Evolutionary conservation across 1,140 invertebrate species (phyloP).

Genomic region (Asbolus verrucosus): DNA sequence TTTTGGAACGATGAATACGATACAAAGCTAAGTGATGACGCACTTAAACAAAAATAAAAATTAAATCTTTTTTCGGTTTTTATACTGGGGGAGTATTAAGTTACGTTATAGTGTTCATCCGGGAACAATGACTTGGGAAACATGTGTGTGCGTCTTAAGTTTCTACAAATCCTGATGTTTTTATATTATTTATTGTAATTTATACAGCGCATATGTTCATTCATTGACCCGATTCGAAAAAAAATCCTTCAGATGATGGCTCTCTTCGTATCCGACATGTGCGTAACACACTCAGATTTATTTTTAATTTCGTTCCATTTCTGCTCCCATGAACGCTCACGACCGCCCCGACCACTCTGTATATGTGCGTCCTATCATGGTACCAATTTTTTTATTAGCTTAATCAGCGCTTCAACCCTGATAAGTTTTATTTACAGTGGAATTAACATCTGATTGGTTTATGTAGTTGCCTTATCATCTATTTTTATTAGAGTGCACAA

Average conservation of each 20-base stretch:
- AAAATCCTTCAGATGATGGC: conserved; percentile 29
- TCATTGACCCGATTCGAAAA: conserved; percentile 48
- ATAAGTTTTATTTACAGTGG: conserved; percentile 21
- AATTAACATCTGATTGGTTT: conserved; percentile 15
- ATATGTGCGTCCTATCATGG: neutral
- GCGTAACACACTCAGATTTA: conserved; percentile 52
- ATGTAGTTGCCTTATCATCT: neutral
- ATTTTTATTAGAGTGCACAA: neutral
- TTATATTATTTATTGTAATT: conserved; percentile 47
- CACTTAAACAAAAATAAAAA: conserved; percentile 46
- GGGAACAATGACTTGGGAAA: conserved; percentile 51
- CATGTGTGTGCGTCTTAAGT: conserved; percentile 25
- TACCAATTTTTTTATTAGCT: conserved; percentile 24
- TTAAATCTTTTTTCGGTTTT: conserved; percentile 40
- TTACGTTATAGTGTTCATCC: conserved; percentile 46
- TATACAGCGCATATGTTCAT: conserved; percentile 47
- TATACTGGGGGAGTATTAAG: conserved; percentile 24
- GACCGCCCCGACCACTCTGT: neutral
- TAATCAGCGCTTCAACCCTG: conserved; percentile 9
- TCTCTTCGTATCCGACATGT: conserved; percentile 43
- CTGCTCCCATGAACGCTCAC: neutral
- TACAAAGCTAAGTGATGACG: conserved; percentile 44
- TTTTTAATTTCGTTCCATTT: conserved; percentile 47
- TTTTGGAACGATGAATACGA: conserved; percentile 18
- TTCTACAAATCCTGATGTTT: conserved; percentile 40